Conservation (phyloP, 1,140 invertebrate genomes). For the Neoseiulus cucumeris region DNA sequence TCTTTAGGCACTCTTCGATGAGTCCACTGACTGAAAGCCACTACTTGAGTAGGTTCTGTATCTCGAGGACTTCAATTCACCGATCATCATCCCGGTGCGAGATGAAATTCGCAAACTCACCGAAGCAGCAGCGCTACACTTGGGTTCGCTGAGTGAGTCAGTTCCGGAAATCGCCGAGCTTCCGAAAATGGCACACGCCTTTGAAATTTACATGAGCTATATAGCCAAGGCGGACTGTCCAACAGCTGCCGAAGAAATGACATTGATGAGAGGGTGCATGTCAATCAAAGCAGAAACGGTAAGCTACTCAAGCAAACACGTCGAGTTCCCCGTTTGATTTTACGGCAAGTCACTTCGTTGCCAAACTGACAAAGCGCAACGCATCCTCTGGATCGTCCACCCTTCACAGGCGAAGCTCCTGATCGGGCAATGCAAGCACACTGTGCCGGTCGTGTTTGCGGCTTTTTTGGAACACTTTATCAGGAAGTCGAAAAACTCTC, state of each 20-base stretch:
- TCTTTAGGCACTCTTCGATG: too few species aligned
- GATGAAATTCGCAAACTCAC: too few species aligned
- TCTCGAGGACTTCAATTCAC: not conserved
- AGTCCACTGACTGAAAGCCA: too few species aligned
- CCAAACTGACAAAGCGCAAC: too few species aligned
- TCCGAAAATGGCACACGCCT: not conserved
- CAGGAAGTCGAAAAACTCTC: slow-evolving; percentile 9
- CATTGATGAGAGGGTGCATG: slow-evolving; percentile 4
- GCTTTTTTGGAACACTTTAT: slow-evolving; percentile 44
- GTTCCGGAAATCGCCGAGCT: too few species aligned
- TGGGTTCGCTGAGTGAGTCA: too few species aligned
- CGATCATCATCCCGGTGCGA: too few species aligned
- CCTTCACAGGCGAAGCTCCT: slow-evolving; percentile 32
- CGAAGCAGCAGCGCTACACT: too few species aligned
- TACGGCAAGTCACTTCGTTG: too few species aligned
- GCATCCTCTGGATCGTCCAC: too few species aligned
- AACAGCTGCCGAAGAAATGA: slow-evolving; percentile 13
- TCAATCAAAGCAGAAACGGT: not conserved
- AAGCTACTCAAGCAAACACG: not conserved
- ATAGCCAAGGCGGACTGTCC: not conserved
- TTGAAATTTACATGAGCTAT: not conserved
- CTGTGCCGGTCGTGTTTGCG: slow-evolving; percentile 55
- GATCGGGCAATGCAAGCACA: slow-evolving; percentile 52
- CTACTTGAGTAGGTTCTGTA: not conserved
- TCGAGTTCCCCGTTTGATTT: too few species aligned